Conservation (phyloP, 2,113 vertebrate genomes). For the Lampris megalopsis region DNA sequence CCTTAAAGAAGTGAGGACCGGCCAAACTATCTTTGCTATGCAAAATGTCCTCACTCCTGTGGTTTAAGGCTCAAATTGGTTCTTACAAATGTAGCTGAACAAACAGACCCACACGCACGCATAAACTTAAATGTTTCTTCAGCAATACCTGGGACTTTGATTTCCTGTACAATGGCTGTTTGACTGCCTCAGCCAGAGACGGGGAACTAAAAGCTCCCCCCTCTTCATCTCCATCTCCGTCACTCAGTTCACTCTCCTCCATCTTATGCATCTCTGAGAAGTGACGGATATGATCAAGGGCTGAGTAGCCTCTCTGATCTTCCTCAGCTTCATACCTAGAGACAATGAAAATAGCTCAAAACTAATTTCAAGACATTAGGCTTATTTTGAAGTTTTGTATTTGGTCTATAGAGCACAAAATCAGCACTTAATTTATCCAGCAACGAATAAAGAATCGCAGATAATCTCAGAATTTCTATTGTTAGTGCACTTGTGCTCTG, state of each 20-base stretch:
- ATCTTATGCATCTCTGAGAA: conserved; percentile 95
- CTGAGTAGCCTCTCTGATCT: conserved; percentile 91
- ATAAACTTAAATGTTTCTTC: background rate
- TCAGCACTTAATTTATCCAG: too few species aligned
- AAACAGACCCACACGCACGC: conserved; percentile 10
- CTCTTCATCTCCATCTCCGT: conserved; percentile 78
- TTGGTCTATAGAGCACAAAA: background rate
- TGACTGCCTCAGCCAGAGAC: conserved; percentile 90
- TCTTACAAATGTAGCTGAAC: background rate
- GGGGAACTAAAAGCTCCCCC: conserved; percentile 85
- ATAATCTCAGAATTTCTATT: too few species aligned
- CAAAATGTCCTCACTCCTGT: too few species aligned
- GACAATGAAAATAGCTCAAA: background rate
- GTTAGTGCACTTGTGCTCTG: background rate
- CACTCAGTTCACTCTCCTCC: conserved; percentile 92
- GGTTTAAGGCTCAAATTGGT: too few species aligned
- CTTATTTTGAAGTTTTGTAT: background rate
- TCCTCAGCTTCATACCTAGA: conserved; percentile 87
- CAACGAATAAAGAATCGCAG: background rate
- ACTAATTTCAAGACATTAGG: background rate
- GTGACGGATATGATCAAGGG: conserved; percentile 95
- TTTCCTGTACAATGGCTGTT: conserved; percentile 96
- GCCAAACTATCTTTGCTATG: too few species aligned
- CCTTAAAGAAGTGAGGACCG: too few species aligned
- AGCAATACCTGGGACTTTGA: conserved; percentile 94